These are phyloP conservation scores for Dryobotodes eremita DNA, from an alignment of 2,888 invertebrate species.

Conservation along the genomic window DNA sequence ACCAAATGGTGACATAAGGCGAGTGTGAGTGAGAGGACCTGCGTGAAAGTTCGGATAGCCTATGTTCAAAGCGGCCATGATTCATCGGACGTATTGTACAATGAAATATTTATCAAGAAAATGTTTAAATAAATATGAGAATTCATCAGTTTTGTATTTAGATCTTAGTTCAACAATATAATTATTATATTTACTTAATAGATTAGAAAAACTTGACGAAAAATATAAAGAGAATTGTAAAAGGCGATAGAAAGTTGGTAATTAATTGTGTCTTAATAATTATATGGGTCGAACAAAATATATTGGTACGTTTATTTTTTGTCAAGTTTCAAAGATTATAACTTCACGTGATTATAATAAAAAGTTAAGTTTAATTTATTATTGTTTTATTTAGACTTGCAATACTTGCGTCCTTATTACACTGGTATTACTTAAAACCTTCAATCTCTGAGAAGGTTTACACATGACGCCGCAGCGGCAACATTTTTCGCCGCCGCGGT, in stretches of 20 bases:
- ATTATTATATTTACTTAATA: slow-evolving; percentile 35
- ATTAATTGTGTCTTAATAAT: slow-evolving; percentile 43
- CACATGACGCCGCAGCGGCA: no score
- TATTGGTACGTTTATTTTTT: slow-evolving; percentile 38
- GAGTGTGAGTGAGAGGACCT: background rate
- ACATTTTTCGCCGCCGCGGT: no score
- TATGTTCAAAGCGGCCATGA: background rate
- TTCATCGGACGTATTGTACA: background rate
- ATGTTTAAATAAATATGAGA: slow-evolving; percentile 10
- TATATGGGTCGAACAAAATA: slow-evolving; percentile 47
- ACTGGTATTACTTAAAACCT: slow-evolving; percentile 2
- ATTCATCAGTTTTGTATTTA: slow-evolving; percentile 36
- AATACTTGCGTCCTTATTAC: background rate
- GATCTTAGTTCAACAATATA: slow-evolving; percentile 42
- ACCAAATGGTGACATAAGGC: background rate
- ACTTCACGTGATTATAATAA: slow-evolving; percentile 61
- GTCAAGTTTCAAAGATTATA: slow-evolving; percentile 57
- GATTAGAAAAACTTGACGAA: slow-evolving; percentile 48
- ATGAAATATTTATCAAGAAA: background rate
- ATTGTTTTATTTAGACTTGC: slow-evolving; percentile 57
- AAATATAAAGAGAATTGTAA: slow-evolving; percentile 10
- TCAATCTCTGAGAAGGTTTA: no score
- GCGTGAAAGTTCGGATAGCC: background rate
- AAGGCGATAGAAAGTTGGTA: background rate
- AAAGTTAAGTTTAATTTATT: slow-evolving; percentile 63